phyloP scores from a whole-genome alignment of 2,888 invertebrate species.

The Ophioninae sp. region DNA sequence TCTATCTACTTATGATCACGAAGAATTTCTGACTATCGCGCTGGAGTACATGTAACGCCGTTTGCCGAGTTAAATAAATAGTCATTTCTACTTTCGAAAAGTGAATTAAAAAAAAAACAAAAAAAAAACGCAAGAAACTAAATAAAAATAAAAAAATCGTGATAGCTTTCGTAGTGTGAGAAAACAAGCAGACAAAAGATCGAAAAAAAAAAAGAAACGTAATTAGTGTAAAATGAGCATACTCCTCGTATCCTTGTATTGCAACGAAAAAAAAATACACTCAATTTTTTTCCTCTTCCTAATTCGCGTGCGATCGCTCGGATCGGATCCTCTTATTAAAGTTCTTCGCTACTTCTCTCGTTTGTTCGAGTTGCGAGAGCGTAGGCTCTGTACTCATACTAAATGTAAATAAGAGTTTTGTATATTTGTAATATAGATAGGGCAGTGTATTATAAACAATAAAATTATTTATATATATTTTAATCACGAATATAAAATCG shows the following conservation, averaged over 20 bases:
- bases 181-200: slow-evolving; percentile 68
- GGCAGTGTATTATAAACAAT: slow-evolving; percentile 78
- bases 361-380: slow-evolving; percentile 69
- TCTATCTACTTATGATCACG: slow-evolving; percentile 75
- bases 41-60: slow-evolving; percentile 73
- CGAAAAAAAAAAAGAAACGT: slow-evolving; percentile 66
- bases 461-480: slow-evolving; percentile 78
- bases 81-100: slow-evolving; percentile 73
- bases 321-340: slow-evolving; percentile 68
- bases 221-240: slow-evolving; percentile 73
- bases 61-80: slow-evolving; percentile 71
- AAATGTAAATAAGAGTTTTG: slow-evolving; percentile 77
- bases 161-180: slow-evolving; percentile 76
- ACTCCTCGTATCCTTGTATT: slow-evolving; percentile 74
- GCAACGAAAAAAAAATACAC: slow-evolving; percentile 72
- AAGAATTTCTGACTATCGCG: slow-evolving; percentile 75
- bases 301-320: slow-evolving; percentile 70
- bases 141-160: slow-evolving; percentile 68
- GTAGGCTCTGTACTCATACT: slow-evolving; percentile 64
- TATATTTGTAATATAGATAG: slow-evolving; percentile 78
- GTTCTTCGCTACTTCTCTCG: slow-evolving; percentile 71
- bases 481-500: slow-evolving; percentile 69
- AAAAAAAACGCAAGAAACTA: slow-evolving; percentile 59
- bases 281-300: slow-evolving; percentile 71
- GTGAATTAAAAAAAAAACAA: slow-evolving; percentile 63